Percentiles rank a stretch among this genome's conserved stretches.
These are phyloP conservation scores for Caenorhabditis sulstoni DNA, from an alignment of 2,888 invertebrate genomes.

Conservation along the genomic window DNA sequence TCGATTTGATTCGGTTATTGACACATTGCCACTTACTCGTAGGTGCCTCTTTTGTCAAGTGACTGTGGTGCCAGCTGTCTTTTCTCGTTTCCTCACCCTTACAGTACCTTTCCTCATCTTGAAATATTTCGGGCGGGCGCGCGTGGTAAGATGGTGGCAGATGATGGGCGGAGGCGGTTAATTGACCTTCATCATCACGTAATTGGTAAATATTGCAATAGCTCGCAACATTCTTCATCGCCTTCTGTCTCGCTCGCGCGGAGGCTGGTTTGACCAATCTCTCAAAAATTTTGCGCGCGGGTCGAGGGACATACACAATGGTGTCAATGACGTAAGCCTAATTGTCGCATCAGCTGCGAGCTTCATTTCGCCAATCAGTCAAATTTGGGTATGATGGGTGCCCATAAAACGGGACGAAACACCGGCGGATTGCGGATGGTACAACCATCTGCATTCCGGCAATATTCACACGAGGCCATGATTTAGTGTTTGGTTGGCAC, in stretches of 20 bases:
- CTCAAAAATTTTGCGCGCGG: conserved; percentile 17
- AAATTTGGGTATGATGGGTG: conserved; percentile 32
- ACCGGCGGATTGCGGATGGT: conserved; percentile 23
- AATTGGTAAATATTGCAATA: conserved; percentile 63
- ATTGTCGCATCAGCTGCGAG: conserved; percentile 41
- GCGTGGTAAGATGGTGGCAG: conserved; percentile 49
- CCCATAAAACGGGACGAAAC: conserved; percentile 52
- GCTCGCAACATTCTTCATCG: conserved; percentile 27
- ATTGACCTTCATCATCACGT: conserved; percentile 64
- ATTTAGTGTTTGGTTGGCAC: conserved; percentile 48
- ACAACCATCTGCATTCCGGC: conserved; percentile 30
- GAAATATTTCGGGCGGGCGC: conserved; percentile 40
- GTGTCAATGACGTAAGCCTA: conserved; percentile 57
- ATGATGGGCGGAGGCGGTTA: conserved; percentile 52
- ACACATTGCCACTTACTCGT: conserved; percentile 22
- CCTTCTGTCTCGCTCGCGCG: not conserved
- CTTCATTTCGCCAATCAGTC: conserved; percentile 51
- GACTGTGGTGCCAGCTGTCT: conserved; percentile 58
- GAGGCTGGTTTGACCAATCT: not conserved
- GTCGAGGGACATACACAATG: conserved; percentile 31
- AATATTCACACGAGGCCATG: conserved; percentile 19
- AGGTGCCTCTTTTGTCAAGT: conserved; percentile 30
- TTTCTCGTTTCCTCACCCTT: conserved; percentile 11
- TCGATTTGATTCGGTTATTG: not conserved
- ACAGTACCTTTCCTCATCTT: conserved; percentile 8